phyloP scores from a whole-genome alignment of 2,888 invertebrate genomes.

The Leptopilina myrica region DNA sequence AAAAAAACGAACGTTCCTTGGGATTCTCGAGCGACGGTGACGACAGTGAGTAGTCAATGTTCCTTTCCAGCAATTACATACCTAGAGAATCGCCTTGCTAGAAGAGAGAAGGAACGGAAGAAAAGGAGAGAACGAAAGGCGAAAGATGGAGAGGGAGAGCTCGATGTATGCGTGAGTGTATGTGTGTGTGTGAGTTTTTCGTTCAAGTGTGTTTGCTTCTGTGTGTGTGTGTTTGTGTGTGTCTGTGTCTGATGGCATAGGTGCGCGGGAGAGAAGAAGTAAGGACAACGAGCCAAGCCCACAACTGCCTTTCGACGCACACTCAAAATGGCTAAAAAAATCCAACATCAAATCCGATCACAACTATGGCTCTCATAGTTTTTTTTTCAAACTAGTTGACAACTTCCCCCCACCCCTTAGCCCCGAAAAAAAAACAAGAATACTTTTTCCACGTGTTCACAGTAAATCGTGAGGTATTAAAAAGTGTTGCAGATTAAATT shows the following conservation, averaged over 20 bases:
- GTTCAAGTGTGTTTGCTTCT: background rate
- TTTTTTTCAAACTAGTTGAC: background rate
- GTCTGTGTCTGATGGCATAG: constrained; percentile 31
- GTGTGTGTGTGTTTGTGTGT: background rate
- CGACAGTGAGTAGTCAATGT: constrained; percentile 52
- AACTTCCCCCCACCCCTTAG: background rate
- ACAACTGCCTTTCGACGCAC: constrained; percentile 30
- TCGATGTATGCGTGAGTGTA: constrained; percentile 20
- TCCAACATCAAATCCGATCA: background rate
- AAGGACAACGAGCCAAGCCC: constrained; percentile 41
- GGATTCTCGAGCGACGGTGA: constrained; percentile 45
- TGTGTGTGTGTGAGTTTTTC: too few species aligned
- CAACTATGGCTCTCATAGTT: background rate
- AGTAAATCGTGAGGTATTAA: too few species aligned
- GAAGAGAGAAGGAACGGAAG: constrained; percentile 42
- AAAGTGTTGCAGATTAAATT: too few species aligned
- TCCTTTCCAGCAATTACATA: constrained; percentile 38
- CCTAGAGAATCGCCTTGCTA: constrained; percentile 39
- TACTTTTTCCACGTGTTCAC: background rate
- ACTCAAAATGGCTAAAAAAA: constrained; percentile 40
- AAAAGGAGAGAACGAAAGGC: constrained; percentile 42
- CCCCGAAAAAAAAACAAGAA: background rate
- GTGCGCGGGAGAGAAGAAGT: constrained; percentile 41
- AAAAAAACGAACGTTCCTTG: too few species aligned
- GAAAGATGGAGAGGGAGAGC: constrained; percentile 42